Evolutionary conservation across 1,140 invertebrate species (phyloP), one percentile per base, ranked within the genome.

Genomic region (Drosophila tropicalis): DNA sequence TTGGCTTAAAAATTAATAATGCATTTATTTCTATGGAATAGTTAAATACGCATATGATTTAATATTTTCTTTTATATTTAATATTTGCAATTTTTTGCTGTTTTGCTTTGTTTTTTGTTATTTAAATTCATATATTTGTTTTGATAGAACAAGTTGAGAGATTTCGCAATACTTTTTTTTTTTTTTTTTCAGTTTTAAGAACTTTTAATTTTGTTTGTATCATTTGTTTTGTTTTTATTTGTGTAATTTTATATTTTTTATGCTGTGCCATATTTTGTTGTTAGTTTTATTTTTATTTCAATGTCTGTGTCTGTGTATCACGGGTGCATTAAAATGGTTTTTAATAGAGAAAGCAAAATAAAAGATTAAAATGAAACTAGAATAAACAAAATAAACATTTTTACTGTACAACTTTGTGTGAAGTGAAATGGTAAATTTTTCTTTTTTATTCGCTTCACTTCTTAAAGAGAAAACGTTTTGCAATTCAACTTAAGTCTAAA

Each of bases 121-220:
- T 13, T 75, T 67, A 73, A 51, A 54, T 70, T 72, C 74, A 75
- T 40, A 62, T 75, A 62, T 51, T 51, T 51, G 44, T 51, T 51
- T 51, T 51, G 44, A 51, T 51, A 51, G 44, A 51, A 51, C 44
- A 51, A 51, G 44, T 51, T 51, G 44, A 51, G 44, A 51, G 44
- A 51, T 51, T 51, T 51, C 17, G 44, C 17, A 51, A 22, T 51
- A 51, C 44, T n/a, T 22, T 75, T 62, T 75, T 25, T 3, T 2
- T 25, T 25, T 25, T 25, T 25, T 25, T 47, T 58, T 40, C 56
- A 44, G 61, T 75, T 74, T 32, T 13, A 51, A 75, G 74, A 68
- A 68, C 56, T 62, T 60, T 36, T 19, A 36, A 32, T 58, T 60
- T 60, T 58, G 7, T 12, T 17, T 36, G 15, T 57, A 56, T 57